A percentile compares a stretch with the other conserved stretches of the same genome.
These are phyloP conservation scores for Mermis nigrescens DNA, from an alignment of 2,888 invertebrate species.

Conservation along the genomic window DNA sequence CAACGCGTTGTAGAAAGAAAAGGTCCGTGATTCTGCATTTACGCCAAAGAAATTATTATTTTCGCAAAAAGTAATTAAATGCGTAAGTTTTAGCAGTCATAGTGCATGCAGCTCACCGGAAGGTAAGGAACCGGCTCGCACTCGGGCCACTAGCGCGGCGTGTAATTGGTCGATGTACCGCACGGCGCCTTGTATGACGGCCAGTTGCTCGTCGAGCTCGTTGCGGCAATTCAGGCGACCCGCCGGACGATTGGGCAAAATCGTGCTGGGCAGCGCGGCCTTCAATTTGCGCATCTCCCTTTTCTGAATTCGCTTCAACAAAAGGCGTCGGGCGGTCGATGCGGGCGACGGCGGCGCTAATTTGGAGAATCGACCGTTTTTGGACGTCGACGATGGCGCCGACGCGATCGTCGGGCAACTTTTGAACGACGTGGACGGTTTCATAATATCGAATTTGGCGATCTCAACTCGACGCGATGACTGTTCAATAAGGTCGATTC, in stretches of 20 bases:
- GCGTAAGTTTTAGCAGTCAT: too few species aligned
- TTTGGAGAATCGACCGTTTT: neutral
- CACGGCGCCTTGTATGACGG: neutral
- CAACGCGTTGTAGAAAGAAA: too few species aligned
- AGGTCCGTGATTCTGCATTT: too few species aligned
- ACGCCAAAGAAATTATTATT: too few species aligned
- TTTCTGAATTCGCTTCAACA: neutral
- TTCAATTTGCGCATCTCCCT: neutral
- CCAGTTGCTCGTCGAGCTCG: neutral
- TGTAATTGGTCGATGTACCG: constrained; percentile 3
- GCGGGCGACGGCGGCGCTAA: neutral
- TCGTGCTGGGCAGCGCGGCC: neutral
- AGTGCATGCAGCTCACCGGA: too few species aligned
- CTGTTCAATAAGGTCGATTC: too few species aligned
- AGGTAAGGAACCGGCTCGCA: neutral
- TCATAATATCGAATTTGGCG: too few species aligned
- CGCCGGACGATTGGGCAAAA: neutral
- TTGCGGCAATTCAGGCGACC: neutral
- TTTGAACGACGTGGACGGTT: too few species aligned
- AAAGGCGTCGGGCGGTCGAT: neutral
- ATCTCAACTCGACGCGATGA: too few species aligned
- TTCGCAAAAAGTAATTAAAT: too few species aligned
- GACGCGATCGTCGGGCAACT: too few species aligned
- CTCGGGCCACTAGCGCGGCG: neutral
- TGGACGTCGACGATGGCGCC: neutral